These are phyloP conservation scores for Hemaris fuciformis DNA, from an alignment of 2,888 invertebrate species.

Conservation along the genomic window DNA sequence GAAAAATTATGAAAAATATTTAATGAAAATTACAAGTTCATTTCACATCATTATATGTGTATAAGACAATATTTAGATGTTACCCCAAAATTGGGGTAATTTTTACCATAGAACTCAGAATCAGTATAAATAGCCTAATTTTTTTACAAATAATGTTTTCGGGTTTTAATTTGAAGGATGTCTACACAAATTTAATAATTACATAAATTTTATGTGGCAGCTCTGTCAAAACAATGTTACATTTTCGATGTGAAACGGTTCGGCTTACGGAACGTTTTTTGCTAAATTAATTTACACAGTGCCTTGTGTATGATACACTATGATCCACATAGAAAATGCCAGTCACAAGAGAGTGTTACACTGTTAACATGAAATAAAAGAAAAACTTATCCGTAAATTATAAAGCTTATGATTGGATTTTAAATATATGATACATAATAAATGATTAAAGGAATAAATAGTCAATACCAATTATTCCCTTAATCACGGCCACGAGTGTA, in stretches of 20 bases:
- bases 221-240: constrained; percentile 10
- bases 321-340: constrained; percentile 12
- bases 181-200: neutral
- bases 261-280: neutral
- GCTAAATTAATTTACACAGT: neutral
- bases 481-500: constrained; percentile 21
- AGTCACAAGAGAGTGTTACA: constrained; percentile 1
- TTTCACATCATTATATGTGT: too few relatives aligned
- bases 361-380: constrained; percentile 11
- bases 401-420: neutral
- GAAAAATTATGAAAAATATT: too few relatives aligned
- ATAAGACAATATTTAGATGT: too few relatives aligned
- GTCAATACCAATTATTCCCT: constrained; percentile 22
- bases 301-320: neutral
- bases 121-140: too few relatives aligned
- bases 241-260: constrained; percentile 17
- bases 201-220: neutral
- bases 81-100: too few relatives aligned
- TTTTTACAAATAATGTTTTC: neutral
- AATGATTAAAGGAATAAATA: constrained; percentile 24
- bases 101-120: too few relatives aligned
- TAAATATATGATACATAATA: neutral
- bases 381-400: neutral
- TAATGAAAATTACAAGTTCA: too few relatives aligned
- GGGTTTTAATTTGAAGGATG: neutral